A percentile compares a stretch with the other conserved stretches of the same genome.
These are phyloP conservation scores for Nyctibius bracteatus DNA, from an alignment of 2,113 vertebrate genomes.

Conservation along the genomic window DNA sequence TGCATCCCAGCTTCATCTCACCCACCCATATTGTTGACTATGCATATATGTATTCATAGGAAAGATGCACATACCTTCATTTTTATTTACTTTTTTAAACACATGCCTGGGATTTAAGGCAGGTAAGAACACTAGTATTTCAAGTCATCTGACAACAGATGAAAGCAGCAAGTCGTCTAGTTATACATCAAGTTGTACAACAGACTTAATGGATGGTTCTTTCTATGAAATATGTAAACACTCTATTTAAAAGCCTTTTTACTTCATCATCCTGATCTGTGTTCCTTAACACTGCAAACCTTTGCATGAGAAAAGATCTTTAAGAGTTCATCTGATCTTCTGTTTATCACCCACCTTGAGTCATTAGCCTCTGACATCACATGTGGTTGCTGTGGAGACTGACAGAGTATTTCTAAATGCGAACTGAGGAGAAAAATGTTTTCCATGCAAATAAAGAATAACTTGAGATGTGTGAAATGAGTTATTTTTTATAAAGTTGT, in stretches of 20 bases:
- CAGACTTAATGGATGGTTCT: background rate
- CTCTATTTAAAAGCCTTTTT: background rate
- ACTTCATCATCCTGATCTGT: background rate
- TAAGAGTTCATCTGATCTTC: constrained; percentile 14
- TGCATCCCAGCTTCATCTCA: background rate
- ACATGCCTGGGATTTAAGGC: background rate
- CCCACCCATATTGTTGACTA: background rate
- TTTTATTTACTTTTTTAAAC: background rate
- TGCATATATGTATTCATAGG: background rate
- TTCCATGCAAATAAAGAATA: constrained; percentile 41
- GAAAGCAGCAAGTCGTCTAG: background rate
- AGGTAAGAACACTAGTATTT: background rate
- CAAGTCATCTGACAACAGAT: background rate
- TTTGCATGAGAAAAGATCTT: constrained; percentile 15
- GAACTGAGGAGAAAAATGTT: background rate
- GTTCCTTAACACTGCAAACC: background rate
- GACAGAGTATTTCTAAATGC: constrained; percentile 27
- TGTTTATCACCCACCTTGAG: constrained; percentile 43
- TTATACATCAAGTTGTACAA: background rate
- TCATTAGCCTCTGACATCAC: constrained; percentile 54
- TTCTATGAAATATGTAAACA: background rate
- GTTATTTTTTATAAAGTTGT: background rate
- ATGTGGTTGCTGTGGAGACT: constrained; percentile 41
- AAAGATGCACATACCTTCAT: background rate
- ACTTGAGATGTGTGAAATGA: background rate